Conservation (phyloP, 2,888 invertebrate genomes). For the Coremacera marginata region DNA sequence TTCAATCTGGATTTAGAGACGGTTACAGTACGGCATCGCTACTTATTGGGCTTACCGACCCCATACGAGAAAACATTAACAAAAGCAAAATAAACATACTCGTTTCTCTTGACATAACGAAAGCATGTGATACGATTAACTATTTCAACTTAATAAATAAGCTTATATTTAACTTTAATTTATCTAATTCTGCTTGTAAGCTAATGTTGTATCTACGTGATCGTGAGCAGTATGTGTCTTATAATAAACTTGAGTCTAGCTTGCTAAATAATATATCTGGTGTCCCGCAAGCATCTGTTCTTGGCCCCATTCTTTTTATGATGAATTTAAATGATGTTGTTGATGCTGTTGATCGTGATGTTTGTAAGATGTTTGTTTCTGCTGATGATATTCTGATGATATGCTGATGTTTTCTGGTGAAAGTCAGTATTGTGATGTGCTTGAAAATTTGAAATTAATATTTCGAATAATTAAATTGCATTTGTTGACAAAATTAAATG, state of each 20-base stretch:
- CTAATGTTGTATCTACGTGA: neutral
- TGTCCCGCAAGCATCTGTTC: neutral
- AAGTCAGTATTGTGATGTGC: neutral
- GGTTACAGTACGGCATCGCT: no score
- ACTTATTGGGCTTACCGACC: no score
- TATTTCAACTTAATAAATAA: neutral
- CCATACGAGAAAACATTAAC: no score
- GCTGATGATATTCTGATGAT: neutral
- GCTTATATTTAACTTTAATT: neutral
- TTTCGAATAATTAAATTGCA: no score
- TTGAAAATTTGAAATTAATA: neutral
- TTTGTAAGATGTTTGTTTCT: no score
- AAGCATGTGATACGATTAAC: slow-evolving; percentile 2
- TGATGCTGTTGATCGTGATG: neutral
- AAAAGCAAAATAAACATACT: no score
- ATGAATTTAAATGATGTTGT: neutral
- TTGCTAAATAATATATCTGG: neutral
- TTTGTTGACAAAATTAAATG: no score
- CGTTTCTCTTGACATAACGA: neutral
- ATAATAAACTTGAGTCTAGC: neutral
- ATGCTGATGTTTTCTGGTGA: slow-evolving; percentile 2
- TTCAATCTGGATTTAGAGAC: no score
- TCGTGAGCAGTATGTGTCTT: neutral
- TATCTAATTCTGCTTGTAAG: neutral
- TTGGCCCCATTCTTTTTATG: neutral